A percentile compares a stretch with the other conserved stretches of the same genome.
Conservation (phyloP, 2,888 invertebrate species). For the Drosophila flavopinicola region DNA sequence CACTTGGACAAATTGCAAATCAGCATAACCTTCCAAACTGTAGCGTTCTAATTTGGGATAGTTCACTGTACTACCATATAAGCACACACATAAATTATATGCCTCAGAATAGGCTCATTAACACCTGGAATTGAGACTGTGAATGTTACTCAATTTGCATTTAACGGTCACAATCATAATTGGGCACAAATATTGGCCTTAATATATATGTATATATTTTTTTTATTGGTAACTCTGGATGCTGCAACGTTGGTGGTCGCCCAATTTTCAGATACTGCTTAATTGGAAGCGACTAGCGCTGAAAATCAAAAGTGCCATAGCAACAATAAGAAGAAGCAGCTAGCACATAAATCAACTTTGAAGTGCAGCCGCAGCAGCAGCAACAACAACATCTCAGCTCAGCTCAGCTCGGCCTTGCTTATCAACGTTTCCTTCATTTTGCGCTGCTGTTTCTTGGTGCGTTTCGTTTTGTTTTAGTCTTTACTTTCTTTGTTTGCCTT, state of each 20-base stretch:
- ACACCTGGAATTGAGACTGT: conserved; percentile 45
- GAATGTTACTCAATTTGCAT: conserved; percentile 61
- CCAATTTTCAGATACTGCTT: conserved; percentile 33
- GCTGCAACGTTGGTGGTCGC: conserved; percentile 54
- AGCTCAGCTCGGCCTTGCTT: conserved; percentile 67
- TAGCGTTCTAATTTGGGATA: not conserved
- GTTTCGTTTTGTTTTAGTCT: conserved; percentile 66
- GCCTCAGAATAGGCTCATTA: conserved; percentile 64
- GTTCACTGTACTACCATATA: conserved; percentile 6
- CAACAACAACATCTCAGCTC: conserved; percentile 11
- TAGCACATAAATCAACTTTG: conserved; percentile 78
- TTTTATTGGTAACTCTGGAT: conserved; percentile 3
- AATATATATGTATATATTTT: conserved; percentile 8
- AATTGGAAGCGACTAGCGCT: conserved; percentile 69
- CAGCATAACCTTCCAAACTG: no score
- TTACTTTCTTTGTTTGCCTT: conserved; percentile 71
- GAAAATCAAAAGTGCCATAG: conserved; percentile 73
- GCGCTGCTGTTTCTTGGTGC: conserved; percentile 35
- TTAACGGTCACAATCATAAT: conserved; percentile 62
- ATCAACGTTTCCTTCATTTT: conserved; percentile 65
- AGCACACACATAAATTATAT: conserved; percentile 51
- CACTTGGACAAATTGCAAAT: no score
- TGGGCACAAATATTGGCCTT: conserved; percentile 48
- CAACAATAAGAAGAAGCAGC: conserved; percentile 36
- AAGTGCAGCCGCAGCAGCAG: conserved; percentile 65